Base-by-base conservation (phyloP, 2,888 invertebrate genomes). In the Himalopsyche kuldschensis region DNA sequence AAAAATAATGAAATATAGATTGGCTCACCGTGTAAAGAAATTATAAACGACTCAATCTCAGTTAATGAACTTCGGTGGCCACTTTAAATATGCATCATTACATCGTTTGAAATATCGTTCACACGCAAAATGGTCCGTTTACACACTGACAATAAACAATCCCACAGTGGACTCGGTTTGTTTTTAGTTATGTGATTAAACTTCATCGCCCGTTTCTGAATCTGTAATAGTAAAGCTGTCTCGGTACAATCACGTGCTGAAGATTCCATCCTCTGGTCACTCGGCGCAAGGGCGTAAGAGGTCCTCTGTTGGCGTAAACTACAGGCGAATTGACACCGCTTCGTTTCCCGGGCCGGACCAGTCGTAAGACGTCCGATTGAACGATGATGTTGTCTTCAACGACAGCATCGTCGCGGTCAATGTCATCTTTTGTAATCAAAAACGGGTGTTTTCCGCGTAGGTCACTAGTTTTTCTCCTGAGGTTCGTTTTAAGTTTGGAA, bases 161-260 rank as follows among this genome's bases (percentile, higher is more conserved):
- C 55, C 20, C 55, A 20, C 41, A 15, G 41, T 15, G 15, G 41
- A 41, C n/a, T n/a, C 15, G 24, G 20, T 55, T 55, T 55, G 55
- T 55, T 24, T 55, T 55, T 20, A 55, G 24, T 20, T 20, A 20
- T 4, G 2, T 41, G 10, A 20, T 55, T 6, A 8, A 20, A 20
- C 8, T 55, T 55, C 55, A 77, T 24, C 77, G 77, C 1, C 78
- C 78, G 17, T 76, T 83, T 47, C 55, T 82, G 84, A 79, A 79
- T 24, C 78, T 55, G 30, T 84, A 84, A 46, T 79, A 84, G 75
- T 86, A 83, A 17, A 75, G 80, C 32, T 83, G 84, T 84, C 91
- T 90, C 69, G 92, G 92, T 85, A 92, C 92, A 86, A 90, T 89
- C 87, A 91, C 92, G 87, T 92, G 90, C 88, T 92, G 91, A 87